Evolutionary conservation across 1,140 invertebrate species (phyloP).

Genomic region (Drosophila nasuta): DNA sequence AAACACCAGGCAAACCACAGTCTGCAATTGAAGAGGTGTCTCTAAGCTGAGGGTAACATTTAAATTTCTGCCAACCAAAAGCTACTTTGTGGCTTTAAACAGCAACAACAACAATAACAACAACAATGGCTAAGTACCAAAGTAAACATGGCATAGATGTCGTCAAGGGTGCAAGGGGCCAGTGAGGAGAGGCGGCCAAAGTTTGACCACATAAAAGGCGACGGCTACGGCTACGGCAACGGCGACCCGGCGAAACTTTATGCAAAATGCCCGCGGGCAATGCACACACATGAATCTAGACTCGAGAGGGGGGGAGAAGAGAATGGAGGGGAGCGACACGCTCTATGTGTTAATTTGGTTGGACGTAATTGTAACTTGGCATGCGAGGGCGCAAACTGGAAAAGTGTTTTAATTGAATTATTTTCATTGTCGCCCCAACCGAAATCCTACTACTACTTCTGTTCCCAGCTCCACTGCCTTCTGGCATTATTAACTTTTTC

Average conservation of each 20-base stretch:
- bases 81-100: slow-evolving; percentile 79
- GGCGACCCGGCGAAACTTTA: slow-evolving; percentile 53
- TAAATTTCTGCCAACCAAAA: slow-evolving; percentile 64
- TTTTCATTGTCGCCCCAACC: slow-evolving; percentile 78
- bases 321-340: background rate
- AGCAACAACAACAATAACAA: slow-evolving; percentile 45
- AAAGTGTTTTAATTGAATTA: slow-evolving; percentile 84
- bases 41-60: slow-evolving; percentile 57
- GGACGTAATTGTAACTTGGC: slow-evolving; percentile 80
- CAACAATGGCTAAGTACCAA: slow-evolving; percentile 67
- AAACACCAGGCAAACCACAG: slow-evolving; percentile 53
- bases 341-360: slow-evolving; percentile 81
- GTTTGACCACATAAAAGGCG: slow-evolving; percentile 66
- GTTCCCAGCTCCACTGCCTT: slow-evolving; percentile 36
- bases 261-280: slow-evolving; percentile 64
- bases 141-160: slow-evolving; percentile 80
- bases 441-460: slow-evolving; percentile 36
- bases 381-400: slow-evolving; percentile 71
- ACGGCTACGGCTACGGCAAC: slow-evolving; percentile 15
- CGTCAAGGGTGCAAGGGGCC: slow-evolving; percentile 29
- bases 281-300: slow-evolving; percentile 43
- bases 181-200: slow-evolving; percentile 18
- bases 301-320: background rate
- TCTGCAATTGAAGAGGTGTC: slow-evolving; percentile 7
- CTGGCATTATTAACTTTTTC: slow-evolving; percentile 78